These are phyloP conservation scores for Hemicordylus capensis DNA, from an alignment of 2,113 vertebrate species.

Conservation along the genomic window DNA sequence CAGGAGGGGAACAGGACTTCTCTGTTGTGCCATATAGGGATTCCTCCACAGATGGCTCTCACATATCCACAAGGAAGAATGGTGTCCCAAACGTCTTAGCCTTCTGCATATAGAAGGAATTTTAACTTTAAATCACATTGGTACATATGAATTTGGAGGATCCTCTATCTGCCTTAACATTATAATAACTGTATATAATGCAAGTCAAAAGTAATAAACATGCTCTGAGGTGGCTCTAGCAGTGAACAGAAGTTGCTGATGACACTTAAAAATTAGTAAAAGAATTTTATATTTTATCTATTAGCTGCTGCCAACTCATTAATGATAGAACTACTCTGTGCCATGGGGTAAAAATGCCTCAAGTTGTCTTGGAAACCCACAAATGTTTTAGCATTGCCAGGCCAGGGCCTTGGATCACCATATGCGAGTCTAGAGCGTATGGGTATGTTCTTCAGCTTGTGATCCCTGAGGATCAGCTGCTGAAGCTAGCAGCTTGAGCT, in stretches of 20 bases:
- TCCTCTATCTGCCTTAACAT: background rate
- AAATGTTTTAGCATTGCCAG: no score
- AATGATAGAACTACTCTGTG: background rate
- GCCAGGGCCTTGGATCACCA: no score
- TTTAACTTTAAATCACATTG: background rate
- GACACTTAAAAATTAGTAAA: background rate
- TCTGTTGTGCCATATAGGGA: no score
- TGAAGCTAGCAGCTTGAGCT: no score
- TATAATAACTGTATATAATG: background rate
- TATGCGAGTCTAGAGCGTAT: no score
- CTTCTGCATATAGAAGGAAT: background rate
- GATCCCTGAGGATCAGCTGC: no score
- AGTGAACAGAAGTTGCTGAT: background rate
- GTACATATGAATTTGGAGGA: background rate
- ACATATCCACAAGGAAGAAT: background rate
- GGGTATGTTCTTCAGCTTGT: no score
- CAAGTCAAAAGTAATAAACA: background rate
- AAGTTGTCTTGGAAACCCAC: no score
- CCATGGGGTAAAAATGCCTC: no score
- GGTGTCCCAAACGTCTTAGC: background rate
- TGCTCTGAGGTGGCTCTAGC: no score
- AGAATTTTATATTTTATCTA: background rate
- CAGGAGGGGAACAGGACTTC: no score
- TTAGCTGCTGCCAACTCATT: background rate
- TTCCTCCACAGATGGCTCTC: background rate